These are phyloP conservation scores for Apostichopus californicus DNA, from an alignment of 35 echinoderm and acorn worm genomes.

Conservation along the genomic window DNA sequence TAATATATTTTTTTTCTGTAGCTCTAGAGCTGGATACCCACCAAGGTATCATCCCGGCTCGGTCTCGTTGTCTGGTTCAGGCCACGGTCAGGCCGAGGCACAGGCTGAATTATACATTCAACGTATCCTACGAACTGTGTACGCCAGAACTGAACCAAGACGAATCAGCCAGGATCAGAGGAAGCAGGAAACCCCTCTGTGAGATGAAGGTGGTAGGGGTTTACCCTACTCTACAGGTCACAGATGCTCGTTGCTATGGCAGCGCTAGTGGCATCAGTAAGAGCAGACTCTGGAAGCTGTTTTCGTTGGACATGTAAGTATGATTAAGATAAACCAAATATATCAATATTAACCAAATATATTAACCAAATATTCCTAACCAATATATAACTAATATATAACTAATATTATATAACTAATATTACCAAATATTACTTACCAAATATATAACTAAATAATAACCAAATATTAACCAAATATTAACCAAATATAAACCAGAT, in stretches of 20 bases:
- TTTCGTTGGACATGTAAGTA: slow-evolving; percentile 92
- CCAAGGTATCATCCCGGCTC: slow-evolving; percentile 75
- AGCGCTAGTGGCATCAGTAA: slow-evolving; percentile 98
- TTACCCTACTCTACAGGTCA: slow-evolving; percentile 86
- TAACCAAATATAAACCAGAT: too few species aligned
- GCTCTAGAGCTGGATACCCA: slow-evolving; percentile 70
- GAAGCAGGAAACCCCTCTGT: slow-evolving; percentile 62
- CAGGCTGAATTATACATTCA: slow-evolving; percentile 80
- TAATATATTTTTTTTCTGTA: not conserved
- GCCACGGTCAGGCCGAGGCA: slow-evolving; percentile 78
- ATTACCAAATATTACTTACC: too few species aligned
- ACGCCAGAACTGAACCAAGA: slow-evolving; percentile 57
- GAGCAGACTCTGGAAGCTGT: slow-evolving; percentile 93
- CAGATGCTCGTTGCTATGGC: slow-evolving; percentile 96
- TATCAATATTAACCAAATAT: too few species aligned
- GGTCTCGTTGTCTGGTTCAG: slow-evolving; percentile 69
- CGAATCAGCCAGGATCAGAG: slow-evolving; percentile 29
- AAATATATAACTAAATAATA: too few species aligned
- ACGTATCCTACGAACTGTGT: slow-evolving; percentile 74
- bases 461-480: too few species aligned
- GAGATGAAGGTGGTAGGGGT: slow-evolving; percentile 76
- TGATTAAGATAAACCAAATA: too few species aligned
- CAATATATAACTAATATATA: too few species aligned
- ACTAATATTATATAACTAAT: too few species aligned
- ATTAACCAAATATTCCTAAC: too few species aligned